Percentiles rank a stretch among this genome's conserved stretches.
Conservation (phyloP, 1,140 invertebrate genomes). For the Homarus americanus region DNA sequence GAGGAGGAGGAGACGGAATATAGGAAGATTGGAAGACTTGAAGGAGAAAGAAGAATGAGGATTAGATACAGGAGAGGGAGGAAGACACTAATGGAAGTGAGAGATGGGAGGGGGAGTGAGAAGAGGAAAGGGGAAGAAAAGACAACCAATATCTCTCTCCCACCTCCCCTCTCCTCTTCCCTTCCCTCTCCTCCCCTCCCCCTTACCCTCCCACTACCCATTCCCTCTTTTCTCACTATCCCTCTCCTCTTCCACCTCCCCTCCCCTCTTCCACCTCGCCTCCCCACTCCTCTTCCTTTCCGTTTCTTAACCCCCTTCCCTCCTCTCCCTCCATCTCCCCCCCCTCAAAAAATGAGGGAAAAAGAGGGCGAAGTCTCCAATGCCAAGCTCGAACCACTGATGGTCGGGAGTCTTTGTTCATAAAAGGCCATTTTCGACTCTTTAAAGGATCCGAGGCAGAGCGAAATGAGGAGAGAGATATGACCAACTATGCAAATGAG, state of each 20-base stretch:
- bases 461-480: slow-evolving; percentile 54
- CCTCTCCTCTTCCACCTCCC: background rate
- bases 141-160: too few species aligned
- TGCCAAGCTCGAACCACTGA: background rate
- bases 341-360: background rate
- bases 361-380: slow-evolving; percentile 9
- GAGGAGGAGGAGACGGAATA: too few species aligned
- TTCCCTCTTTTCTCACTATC: too few species aligned
- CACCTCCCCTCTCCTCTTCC: background rate
- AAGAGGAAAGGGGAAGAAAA: background rate
- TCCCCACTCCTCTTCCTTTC: background rate
- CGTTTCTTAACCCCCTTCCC: background rate
- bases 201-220: background rate
- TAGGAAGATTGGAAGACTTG: too few species aligned
- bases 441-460: slow-evolving; percentile 27
- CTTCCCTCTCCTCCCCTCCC: background rate
- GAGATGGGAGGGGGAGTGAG: too few species aligned
- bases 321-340: background rate
- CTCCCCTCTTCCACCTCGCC: background rate
- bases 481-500: slow-evolving; percentile 60
- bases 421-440: slow-evolving; percentile 53
- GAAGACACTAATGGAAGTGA: background rate
- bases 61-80: too few species aligned
- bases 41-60: too few species aligned
- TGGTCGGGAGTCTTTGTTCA: slow-evolving; percentile 55